A percentile compares a stretch with the other conserved stretches of the same genome.
phyloP scores from a whole-genome alignment of 2,113 vertebrate genomes.

The Phalacrocorax carbo region DNA sequence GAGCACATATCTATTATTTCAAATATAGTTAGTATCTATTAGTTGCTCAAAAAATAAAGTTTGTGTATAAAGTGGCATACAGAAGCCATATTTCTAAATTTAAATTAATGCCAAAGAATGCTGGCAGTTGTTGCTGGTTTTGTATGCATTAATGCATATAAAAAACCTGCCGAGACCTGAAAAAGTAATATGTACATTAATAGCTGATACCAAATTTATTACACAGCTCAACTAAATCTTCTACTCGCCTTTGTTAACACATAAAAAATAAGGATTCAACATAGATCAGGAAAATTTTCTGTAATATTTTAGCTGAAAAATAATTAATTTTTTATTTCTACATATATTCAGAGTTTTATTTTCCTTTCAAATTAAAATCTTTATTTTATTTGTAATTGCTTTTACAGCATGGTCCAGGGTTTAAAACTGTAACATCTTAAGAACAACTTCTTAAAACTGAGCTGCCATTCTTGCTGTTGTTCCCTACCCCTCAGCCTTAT shows the following conservation, averaged over 20 bases:
- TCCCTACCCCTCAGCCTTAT: fast-evolving
- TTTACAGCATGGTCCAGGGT: background rate
- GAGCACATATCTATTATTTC: background rate
- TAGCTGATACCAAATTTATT: background rate
- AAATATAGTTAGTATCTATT: background rate
- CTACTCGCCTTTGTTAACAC: background rate
- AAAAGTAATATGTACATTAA: background rate
- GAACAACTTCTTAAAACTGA: background rate
- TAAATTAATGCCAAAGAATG: background rate
- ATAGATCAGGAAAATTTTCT: background rate
- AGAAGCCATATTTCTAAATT: background rate
- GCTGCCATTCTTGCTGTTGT: background rate
- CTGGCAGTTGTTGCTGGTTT: background rate
- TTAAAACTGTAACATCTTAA: background rate
- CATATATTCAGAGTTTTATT: background rate
- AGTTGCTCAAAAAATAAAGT: background rate
- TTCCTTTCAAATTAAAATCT: background rate
- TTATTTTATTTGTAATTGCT: background rate
- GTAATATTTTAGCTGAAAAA: background rate
- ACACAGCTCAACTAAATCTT: background rate
- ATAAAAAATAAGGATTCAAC: background rate
- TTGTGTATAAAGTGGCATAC: background rate
- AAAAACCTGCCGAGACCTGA: background rate
- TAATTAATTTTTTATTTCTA: background rate
- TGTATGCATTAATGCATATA: background rate